These are phyloP conservation scores for Caenorhabditis brenneri DNA, from an alignment of 1,140 invertebrate genomes.

Conservation along the genomic window DNA sequence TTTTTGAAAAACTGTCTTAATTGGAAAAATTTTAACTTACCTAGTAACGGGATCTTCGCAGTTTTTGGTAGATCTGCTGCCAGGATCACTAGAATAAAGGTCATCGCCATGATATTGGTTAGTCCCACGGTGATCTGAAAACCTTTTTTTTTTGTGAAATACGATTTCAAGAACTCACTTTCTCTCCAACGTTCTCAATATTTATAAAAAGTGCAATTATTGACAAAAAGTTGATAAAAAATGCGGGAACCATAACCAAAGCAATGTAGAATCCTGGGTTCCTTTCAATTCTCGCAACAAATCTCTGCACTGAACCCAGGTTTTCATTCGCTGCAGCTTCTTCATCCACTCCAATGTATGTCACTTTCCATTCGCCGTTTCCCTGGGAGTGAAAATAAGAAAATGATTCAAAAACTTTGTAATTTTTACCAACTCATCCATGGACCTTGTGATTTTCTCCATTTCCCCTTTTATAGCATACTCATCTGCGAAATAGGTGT, in stretches of 20 bases:
- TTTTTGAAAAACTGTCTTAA: no score
- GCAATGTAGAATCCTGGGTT: background rate
- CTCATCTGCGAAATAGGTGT: constrained; percentile 11
- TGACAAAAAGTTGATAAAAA: constrained; percentile 17
- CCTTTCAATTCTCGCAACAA: background rate
- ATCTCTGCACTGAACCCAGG: background rate
- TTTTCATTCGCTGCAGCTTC: background rate
- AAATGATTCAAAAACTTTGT: background rate
- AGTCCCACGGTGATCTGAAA: background rate
- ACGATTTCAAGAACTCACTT: background rate
- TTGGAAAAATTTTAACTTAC: no score
- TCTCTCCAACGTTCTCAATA: constrained; percentile 1
- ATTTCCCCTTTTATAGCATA: background rate
- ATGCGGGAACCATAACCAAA: background rate
- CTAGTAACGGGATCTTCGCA: background rate
- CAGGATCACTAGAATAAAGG: background rate
- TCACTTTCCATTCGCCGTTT: constrained; percentile 18
- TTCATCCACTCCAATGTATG: background rate
- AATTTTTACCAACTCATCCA: background rate
- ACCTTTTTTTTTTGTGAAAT: background rate
- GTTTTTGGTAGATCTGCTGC: background rate
- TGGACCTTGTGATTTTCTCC: background rate
- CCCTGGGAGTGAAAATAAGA: background rate
- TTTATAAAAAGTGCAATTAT: background rate
- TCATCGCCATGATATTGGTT: constrained; percentile 1